Evolutionary conservation across 2,888 invertebrate species (phyloP).

Genomic region (Scelioninae gen. 2): DNA sequence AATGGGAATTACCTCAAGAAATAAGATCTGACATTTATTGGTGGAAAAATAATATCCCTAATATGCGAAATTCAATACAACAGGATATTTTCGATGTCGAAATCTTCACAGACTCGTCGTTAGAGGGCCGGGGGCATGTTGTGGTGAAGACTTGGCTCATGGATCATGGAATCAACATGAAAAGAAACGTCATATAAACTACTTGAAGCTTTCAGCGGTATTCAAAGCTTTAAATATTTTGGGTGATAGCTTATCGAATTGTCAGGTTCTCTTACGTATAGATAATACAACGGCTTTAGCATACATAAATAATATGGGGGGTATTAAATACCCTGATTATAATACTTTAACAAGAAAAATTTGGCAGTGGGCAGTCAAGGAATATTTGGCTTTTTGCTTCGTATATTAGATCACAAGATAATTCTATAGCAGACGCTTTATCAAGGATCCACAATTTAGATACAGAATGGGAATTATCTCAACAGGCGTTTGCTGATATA

Average conservation of each 20-base stretch:
- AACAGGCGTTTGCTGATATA: background rate
- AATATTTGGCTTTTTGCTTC: constrained; percentile 46
- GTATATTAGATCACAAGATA: constrained; percentile 43
- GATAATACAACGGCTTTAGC: constrained; percentile 44
- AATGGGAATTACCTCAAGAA: too few relatives aligned
- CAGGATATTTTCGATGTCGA: background rate
- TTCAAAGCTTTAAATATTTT: background rate
- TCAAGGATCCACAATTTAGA: constrained; percentile 48
- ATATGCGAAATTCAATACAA: background rate
- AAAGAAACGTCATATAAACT: background rate
- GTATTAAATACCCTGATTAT: constrained; percentile 52
- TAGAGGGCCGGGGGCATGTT: background rate
- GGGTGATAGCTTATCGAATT: background rate
- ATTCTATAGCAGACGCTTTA: constrained; percentile 40
- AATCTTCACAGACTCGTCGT: background rate
- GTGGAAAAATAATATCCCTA: background rate
- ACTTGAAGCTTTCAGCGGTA: background rate
- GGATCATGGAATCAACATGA: background rate
- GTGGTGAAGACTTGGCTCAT: background rate
- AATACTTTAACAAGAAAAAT: constrained; percentile 35
- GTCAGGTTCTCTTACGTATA: background rate
- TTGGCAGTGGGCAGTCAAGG: constrained; percentile 52
- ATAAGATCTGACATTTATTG: too few relatives aligned
- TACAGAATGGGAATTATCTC: constrained; percentile 55
- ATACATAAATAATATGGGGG: constrained; percentile 54